phyloP scores from a whole-genome alignment of 2,888 invertebrate species.

The Acanthosepion lycidas region DNA sequence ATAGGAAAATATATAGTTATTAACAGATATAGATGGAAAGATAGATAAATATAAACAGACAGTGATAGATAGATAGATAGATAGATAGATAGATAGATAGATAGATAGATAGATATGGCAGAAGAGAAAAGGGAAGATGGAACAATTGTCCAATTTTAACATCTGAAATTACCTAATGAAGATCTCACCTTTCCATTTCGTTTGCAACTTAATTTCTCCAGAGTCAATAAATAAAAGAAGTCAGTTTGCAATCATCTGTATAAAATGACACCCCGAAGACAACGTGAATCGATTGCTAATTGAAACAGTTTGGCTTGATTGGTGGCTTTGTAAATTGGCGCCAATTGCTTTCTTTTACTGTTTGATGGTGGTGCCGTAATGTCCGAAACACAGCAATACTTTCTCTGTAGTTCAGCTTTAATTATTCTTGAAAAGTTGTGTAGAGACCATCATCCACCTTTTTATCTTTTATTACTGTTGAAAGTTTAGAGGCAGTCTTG shows the following conservation, averaged over 20 bases:
- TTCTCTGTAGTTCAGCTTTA: neutral
- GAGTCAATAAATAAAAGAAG: slow-evolving; percentile 33
- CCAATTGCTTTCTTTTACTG: neutral
- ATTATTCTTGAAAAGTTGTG: neutral
- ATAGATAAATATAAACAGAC: too few relatives aligned
- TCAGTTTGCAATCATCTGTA: neutral
- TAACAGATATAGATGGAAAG: too few relatives aligned
- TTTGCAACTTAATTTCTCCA: neutral
- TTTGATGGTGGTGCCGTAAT: neutral
- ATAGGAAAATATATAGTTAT: too few relatives aligned
- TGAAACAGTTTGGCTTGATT: slow-evolving; percentile 21
- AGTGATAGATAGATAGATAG: neutral
- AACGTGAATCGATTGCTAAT: neutral
- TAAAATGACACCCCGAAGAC: neutral
- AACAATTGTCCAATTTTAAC: neutral
- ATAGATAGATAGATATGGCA: neutral
- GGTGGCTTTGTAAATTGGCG: neutral
- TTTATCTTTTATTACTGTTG: neutral
- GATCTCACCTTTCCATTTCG: slow-evolving; percentile 33
- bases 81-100: too few relatives aligned
- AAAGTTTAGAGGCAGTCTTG: neutral
- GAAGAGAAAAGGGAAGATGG: neutral
- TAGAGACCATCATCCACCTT: neutral
- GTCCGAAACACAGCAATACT: neutral
- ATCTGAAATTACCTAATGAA: neutral